Base-by-base conservation (phyloP, 1,140 invertebrate genomes). In the Ptiloglossa arizonensis region DNA sequence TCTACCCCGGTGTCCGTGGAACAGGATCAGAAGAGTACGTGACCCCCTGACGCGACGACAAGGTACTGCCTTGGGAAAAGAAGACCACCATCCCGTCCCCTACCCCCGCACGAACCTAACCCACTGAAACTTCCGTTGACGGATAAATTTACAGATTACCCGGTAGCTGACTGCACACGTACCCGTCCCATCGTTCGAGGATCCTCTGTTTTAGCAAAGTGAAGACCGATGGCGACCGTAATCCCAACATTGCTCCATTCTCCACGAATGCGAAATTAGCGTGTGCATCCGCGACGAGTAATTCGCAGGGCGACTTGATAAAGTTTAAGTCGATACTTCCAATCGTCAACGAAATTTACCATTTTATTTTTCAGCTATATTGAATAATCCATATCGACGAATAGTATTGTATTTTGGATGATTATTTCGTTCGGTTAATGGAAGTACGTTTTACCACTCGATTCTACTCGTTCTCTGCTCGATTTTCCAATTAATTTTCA, bases 91-190 rank as follows among this genome's bases (percentile, higher is more conserved):
- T 56, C 50, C 52, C 15, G 38, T 52, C 46, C 48, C n/a, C 59
- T 57, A n/a, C n/a, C n/a, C n/a, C n/a, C 9, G 3, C 13, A 27
- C 22, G 13, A 27, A 22, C 41, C 5, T 79, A 79, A 59, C 69
- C 69, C 52, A 79, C 48, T 66, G 41, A 79, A 57, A 66, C 52
- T 64, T 66, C 41, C 19, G 27, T 71, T 62, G 68, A 48, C 50
- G 46, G 69, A 72, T 72, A 78, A 78, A 78, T 78, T 78, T 68
- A 78, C 59, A 78, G 75, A 78, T 78, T 78, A 72, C 50, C 68
- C 71, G 19, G 57, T 59, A 64, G 59, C 68, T 64, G 59, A 24
- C 11, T 46, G 68, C 29, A 19, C 17, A 4, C 19, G 5, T 6
- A 32, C 3, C 17, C 35, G 29, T 27, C 44, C 57, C 5, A 13